These are phyloP conservation scores for Drosophila neonasuta DNA, from an alignment of 2,888 invertebrate species.

Conservation along the genomic window DNA sequence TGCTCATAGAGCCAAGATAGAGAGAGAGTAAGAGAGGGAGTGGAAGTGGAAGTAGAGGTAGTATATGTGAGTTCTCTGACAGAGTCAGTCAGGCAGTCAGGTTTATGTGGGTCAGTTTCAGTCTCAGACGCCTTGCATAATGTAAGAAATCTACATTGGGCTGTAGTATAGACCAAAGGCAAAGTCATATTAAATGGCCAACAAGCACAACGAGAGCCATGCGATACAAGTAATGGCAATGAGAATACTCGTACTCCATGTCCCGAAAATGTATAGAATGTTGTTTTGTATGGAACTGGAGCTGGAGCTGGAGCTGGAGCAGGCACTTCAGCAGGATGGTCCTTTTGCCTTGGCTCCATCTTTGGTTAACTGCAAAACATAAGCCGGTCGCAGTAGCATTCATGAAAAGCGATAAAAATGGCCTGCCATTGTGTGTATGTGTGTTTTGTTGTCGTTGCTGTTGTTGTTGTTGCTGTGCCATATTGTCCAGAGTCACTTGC, in stretches of 20 bases:
- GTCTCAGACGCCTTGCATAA: constrained; percentile 62
- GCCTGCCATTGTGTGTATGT: constrained; percentile 63
- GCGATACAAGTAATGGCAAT: constrained; percentile 61
- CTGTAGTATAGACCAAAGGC: constrained; percentile 7
- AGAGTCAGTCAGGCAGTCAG: constrained; percentile 5
- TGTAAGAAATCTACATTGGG: constrained; percentile 39
- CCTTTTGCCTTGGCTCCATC: constrained; percentile 35
- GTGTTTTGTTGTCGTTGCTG: constrained; percentile 17
- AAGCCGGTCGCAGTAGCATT: constrained; percentile 67
- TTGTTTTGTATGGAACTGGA: not conserved
- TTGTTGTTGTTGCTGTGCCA: constrained; percentile 49
- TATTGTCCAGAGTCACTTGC: constrained; percentile 59
- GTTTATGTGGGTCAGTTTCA: constrained; percentile 45
- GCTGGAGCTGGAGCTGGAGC: constrained; percentile 11
- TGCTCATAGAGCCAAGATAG: constrained; percentile 41
- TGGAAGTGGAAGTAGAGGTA: constrained; percentile 35
- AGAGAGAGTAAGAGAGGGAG: constrained; percentile 18
- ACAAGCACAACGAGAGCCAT: constrained; percentile 28
- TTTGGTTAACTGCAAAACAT: constrained; percentile 75
- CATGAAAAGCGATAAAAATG: constrained; percentile 76
- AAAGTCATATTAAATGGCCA: constrained; percentile 70
- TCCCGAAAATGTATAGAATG: constrained; percentile 30
- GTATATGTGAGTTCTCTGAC: constrained; percentile 4
- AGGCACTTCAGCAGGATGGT: constrained; percentile 45
- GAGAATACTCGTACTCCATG: constrained; percentile 33